phyloP scores from a whole-genome alignment of 2,113 vertebrate species.

The Dicentrarchus labrax region DNA sequence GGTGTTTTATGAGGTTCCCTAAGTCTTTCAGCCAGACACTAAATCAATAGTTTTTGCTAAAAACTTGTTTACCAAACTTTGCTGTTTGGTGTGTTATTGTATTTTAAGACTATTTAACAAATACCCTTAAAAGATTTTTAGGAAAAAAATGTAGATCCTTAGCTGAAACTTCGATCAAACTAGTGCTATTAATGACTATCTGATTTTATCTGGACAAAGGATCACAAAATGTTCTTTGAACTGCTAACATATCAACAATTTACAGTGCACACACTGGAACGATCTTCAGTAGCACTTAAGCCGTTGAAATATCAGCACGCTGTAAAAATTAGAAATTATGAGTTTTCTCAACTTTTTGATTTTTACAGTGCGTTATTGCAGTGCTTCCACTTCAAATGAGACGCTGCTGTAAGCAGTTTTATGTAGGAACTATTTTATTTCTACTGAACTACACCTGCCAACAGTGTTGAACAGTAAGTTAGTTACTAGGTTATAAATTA shows the following conservation, averaged over 20 bases:
- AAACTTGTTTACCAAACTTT: background rate
- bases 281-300: too few species aligned
- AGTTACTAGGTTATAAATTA: too few species aligned
- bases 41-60: constrained; percentile 10
- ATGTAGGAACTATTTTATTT: too few species aligned
- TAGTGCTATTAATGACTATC: background rate
- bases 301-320: too few species aligned
- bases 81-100: background rate
- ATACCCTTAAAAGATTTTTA: background rate
- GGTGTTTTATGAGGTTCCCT: background rate
- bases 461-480: too few species aligned
- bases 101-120: background rate
- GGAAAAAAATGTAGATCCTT: background rate
- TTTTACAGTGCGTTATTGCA: too few species aligned
- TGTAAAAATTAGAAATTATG: too few species aligned
- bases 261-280: background rate
- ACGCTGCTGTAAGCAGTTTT: too few species aligned
- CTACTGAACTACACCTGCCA: too few species aligned
- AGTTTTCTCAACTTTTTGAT: too few species aligned
- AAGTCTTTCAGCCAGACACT: background rate
- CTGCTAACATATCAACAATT: background rate
- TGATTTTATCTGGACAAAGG: background rate
- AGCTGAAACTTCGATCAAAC: background rate
- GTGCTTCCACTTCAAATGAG: too few species aligned
- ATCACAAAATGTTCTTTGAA: background rate